These are phyloP conservation scores for Pseudomyrmex cubaensis DNA, from an alignment of 1,140 invertebrate genomes.

Conservation along the genomic window DNA sequence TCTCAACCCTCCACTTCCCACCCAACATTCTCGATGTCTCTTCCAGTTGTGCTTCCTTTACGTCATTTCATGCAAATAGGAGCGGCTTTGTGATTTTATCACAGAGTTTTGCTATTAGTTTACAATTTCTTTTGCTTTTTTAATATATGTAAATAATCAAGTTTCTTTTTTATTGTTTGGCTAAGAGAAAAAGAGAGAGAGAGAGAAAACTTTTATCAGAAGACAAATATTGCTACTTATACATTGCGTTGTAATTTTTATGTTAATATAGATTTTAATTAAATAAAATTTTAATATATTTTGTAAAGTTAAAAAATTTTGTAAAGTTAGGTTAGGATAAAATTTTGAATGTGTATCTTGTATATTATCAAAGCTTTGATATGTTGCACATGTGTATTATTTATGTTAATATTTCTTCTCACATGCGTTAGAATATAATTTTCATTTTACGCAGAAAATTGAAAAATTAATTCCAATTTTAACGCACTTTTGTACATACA, in stretches of 20 bases:
- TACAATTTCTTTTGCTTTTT: not conserved
- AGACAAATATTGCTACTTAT: not conserved
- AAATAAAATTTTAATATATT: too few relatives aligned
- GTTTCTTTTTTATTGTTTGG: constrained; percentile 2
- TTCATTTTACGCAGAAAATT: not conserved
- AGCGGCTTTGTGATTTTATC: not conserved
- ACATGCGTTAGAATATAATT: too few relatives aligned
- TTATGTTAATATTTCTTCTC: too few relatives aligned
- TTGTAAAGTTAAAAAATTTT: too few relatives aligned
- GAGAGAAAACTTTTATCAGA: not conserved
- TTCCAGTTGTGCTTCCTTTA: not conserved
- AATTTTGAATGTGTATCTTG: not conserved
- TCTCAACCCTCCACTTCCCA: constrained; percentile 22
- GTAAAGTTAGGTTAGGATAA: not conserved
- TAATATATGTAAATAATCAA: not conserved
- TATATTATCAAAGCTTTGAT: constrained; percentile 7
- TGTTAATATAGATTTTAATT: too few relatives aligned
- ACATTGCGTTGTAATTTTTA: not conserved
- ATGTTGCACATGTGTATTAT: too few relatives aligned
- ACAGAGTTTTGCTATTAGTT: not conserved
- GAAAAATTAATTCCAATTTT: constrained; percentile 12
- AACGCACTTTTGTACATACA: not conserved
- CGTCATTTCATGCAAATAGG: constrained; percentile 3
- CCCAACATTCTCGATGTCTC: not conserved
- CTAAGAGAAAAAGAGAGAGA: too few relatives aligned